phyloP scores from a whole-genome alignment of 2,797 vertebrate species.

The Oreortyx pictus region DNA sequence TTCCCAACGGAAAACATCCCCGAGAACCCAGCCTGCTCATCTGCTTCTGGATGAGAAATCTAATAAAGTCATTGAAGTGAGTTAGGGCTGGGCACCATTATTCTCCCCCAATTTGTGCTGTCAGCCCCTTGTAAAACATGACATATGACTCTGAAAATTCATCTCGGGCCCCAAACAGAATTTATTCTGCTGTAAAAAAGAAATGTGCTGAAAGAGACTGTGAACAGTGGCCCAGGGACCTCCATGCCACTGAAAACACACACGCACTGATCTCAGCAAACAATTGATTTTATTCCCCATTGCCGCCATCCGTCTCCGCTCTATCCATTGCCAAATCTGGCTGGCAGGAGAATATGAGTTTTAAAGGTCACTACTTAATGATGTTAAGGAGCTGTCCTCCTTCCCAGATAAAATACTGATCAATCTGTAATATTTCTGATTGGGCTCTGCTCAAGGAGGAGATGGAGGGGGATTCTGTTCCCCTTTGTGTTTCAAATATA shows the following conservation, averaged over 20 bases:
- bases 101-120: constrained; percentile 58
- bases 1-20: neutral
- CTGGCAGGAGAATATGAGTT: constrained; percentile 53
- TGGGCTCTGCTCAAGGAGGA: neutral
- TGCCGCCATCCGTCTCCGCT: constrained; percentile 39
- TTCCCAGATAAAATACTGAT: constrained; percentile 57
- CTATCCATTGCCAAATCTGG: neutral
- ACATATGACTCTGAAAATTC: constrained; percentile 19
- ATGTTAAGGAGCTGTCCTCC: constrained; percentile 54
- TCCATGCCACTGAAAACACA: constrained; percentile 20
- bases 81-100: constrained; percentile 19
- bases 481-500: neutral
- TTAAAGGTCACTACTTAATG: constrained; percentile 72
- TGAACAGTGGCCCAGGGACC: constrained; percentile 1
- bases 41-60: constrained; percentile 10
- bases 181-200: constrained; percentile 59
- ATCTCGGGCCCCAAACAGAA: constrained; percentile 43
- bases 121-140: constrained; percentile 61
- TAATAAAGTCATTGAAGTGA: constrained; percentile 45
- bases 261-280: constrained; percentile 34
- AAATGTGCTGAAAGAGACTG: neutral
- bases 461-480: neutral
- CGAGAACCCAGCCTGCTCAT: neutral
- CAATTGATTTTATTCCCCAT: constrained; percentile 46
- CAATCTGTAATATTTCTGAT: constrained; percentile 54